Percentiles rank a stretch among this genome's conserved stretches.
These are phyloP conservation scores for Cinclus cinclus DNA, from an alignment of 2,113 vertebrate genomes.

Conservation along the genomic window DNA sequence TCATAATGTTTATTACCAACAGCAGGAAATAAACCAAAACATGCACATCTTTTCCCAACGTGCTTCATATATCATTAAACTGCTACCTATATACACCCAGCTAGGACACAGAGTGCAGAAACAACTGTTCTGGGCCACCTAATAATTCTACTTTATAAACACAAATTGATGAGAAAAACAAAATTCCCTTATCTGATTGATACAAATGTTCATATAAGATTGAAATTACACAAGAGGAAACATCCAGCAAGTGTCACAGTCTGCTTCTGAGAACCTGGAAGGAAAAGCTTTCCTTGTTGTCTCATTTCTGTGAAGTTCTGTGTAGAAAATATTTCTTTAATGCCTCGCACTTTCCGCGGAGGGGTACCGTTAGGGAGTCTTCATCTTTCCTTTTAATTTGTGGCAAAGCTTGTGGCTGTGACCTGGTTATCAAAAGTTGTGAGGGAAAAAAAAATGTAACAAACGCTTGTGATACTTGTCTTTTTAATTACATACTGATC, in stretches of 20 bases:
- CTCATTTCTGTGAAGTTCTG: neutral
- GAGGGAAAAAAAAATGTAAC: neutral
- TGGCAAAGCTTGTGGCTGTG: neutral
- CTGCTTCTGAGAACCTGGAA: neutral
- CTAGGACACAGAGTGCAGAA: neutral
- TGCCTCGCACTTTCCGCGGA: neutral
- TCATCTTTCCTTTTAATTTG: neutral
- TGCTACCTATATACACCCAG: neutral
- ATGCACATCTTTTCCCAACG: neutral
- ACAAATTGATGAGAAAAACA: neutral
- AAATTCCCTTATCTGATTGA: neutral
- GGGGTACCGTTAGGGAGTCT: neutral
- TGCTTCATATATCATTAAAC: neutral
- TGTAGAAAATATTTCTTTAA: neutral
- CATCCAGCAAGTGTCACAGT: neutral
- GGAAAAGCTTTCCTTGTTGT: neutral
- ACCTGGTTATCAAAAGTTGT: neutral
- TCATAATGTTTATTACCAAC: neutral
- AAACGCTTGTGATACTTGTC: neutral
- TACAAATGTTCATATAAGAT: neutral
- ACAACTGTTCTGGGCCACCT: neutral
- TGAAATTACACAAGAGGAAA: neutral
- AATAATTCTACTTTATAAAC: neutral
- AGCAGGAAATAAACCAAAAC: neutral
- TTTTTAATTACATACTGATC: neutral